These are phyloP conservation scores for Stenchaetothrips biformis DNA, from an alignment of 2,888 invertebrate species.

Conservation along the genomic window DNA sequence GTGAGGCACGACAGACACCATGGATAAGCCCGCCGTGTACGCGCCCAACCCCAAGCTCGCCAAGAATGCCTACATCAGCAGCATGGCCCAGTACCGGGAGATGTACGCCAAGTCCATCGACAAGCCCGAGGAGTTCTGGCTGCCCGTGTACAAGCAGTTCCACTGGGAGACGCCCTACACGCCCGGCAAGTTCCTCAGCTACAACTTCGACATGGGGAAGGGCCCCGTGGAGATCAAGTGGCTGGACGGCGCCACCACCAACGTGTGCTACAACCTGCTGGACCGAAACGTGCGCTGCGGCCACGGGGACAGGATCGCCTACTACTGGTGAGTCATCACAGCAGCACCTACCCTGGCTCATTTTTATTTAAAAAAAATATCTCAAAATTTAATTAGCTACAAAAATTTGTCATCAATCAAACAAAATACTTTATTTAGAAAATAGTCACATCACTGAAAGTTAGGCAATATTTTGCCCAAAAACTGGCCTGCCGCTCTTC, in stretches of 20 bases:
- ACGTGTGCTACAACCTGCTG: constrained; percentile 91
- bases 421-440: too few species aligned
- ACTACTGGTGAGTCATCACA: constrained; percentile 75
- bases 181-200: constrained; percentile 72
- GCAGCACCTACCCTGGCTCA: too few species aligned
- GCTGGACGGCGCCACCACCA: constrained; percentile 92
- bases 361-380: too few species aligned
- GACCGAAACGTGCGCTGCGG: constrained; percentile 89
- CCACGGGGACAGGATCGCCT: constrained; percentile 84
- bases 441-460: too few species aligned
- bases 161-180: constrained; percentile 81
- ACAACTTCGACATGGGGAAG: constrained; percentile 84
- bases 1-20: neutral
- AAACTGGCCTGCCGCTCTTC: too few species aligned
- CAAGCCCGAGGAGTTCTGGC: constrained; percentile 89
- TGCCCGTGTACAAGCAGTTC: constrained; percentile 85
- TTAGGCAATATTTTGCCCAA: too few species aligned
- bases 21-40: constrained; percentile 47
- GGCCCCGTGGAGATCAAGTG: constrained; percentile 90
- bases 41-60: constrained; percentile 55
- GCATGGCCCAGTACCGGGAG: constrained; percentile 70
- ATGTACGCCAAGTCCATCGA: constrained; percentile 83
- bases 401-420: too few species aligned
- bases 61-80: constrained; percentile 60
- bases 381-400: too few species aligned